Evolutionary conservation across 2,113 vertebrate genomes (phyloP).

Genomic region (Poeciliopsis occidentalis): DNA sequence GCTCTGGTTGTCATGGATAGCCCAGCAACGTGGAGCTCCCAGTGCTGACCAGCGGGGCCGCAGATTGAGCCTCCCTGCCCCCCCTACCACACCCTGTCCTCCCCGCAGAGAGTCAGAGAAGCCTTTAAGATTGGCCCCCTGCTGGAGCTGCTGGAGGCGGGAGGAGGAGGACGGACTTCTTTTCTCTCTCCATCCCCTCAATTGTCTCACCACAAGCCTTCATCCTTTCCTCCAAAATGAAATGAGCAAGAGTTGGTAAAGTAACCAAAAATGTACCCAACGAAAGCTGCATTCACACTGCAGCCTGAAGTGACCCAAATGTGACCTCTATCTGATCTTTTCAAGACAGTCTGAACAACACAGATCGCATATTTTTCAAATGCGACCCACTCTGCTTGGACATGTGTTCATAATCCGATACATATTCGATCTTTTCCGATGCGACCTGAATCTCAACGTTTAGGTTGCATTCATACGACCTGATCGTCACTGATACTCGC

Average conservation of each 20-base stretch:
- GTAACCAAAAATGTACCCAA: too few species aligned
- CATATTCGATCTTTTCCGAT: too few species aligned
- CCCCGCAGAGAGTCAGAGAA: slow-evolving; percentile 72
- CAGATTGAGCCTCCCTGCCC: slow-evolving; percentile 74
- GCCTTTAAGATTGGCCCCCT: slow-evolving; percentile 82
- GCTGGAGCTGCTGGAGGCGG: slow-evolving; percentile 32
- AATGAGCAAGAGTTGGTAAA: slow-evolving; percentile 44
- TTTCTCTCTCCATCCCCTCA: slow-evolving; percentile 55
- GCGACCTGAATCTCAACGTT: too few species aligned
- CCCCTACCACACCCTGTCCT: slow-evolving; percentile 37
- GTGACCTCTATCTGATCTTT: too few species aligned
- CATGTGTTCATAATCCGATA: too few species aligned
- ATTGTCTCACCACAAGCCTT: slow-evolving; percentile 65
- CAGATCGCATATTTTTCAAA: too few species aligned
- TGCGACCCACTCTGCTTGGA: too few species aligned
- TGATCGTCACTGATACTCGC: too few species aligned
- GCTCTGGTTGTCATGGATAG: slow-evolving; percentile 84
- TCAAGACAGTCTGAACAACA: too few species aligned
- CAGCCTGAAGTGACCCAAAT: too few species aligned
- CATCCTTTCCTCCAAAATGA: slow-evolving; percentile 71
- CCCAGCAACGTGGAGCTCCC: slow-evolving; percentile 80
- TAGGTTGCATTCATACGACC: too few species aligned
- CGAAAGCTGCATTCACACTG: too few species aligned
- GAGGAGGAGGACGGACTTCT: slow-evolving; percentile 45
- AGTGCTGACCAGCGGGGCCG: slow-evolving; percentile 78